Conservation (phyloP, 2,797 vertebrate genomes). For the Schizothorax lantsangensis region DNA sequence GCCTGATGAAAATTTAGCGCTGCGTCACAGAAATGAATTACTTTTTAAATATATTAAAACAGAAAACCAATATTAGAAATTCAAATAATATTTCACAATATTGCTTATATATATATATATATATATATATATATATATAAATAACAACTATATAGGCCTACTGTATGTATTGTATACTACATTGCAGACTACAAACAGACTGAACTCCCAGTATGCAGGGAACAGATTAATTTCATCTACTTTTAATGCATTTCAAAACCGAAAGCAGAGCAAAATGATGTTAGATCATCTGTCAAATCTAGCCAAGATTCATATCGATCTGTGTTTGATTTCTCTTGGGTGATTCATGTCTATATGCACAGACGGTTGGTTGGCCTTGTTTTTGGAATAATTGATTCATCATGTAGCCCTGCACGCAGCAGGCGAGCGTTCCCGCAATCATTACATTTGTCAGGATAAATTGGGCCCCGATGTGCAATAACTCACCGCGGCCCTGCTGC, state of each 20-base stretch:
- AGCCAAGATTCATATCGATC: not conserved
- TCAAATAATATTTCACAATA: not conserved
- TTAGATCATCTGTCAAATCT: slow-evolving; percentile 24
- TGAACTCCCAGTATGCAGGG: not conserved
- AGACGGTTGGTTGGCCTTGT: slow-evolving; percentile 57
- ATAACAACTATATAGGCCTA: too few relatives aligned
- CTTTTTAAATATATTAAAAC: not conserved
- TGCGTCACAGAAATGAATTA: not conserved
- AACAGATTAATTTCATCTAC: not conserved
- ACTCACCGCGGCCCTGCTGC: slow-evolving; percentile 64
- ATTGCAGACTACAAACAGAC: not conserved
- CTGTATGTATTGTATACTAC: not conserved
- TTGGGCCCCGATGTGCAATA: slow-evolving; percentile 69
- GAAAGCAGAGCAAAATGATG: slow-evolving; percentile 18
- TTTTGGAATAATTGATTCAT: slow-evolving; percentile 71
- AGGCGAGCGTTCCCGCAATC: slow-evolving; percentile 65
- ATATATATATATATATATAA: too few relatives aligned
- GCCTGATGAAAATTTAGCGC: not conserved
- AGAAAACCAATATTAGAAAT: not conserved
- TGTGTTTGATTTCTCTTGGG: slow-evolving; percentile 64
- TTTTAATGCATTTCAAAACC: slow-evolving; percentile 11
- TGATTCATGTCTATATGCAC: slow-evolving; percentile 58
- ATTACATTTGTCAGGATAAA: slow-evolving; percentile 77
- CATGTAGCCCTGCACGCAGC: slow-evolving; percentile 58
- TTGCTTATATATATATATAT: too few relatives aligned